Percentiles rank a stretch among this genome's conserved stretches.
These are phyloP conservation scores for Leucophora obtusa DNA, from an alignment of 2,888 invertebrate species.

Conservation along the genomic window DNA sequence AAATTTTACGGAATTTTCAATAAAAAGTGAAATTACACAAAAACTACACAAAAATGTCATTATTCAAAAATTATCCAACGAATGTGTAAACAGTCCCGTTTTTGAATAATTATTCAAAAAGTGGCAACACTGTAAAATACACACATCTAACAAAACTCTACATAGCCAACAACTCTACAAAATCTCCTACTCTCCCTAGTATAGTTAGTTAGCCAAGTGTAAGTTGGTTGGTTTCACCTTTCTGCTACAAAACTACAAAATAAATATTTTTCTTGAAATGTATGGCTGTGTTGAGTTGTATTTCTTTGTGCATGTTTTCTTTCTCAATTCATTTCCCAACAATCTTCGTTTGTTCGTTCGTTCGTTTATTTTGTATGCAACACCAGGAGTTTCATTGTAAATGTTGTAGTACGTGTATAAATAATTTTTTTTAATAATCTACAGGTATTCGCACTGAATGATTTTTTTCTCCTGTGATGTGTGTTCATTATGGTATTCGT, in stretches of 20 bases:
- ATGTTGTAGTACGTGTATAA: slow-evolving; percentile 21
- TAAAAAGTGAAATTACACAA: no score
- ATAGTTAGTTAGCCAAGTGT: slow-evolving; percentile 16
- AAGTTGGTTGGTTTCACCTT: slow-evolving; percentile 25
- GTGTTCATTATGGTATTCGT: slow-evolving; percentile 14
- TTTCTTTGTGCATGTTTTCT: neutral
- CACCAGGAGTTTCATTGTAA: slow-evolving; percentile 47
- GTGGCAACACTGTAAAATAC: no score
- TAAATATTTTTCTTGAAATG: neutral
- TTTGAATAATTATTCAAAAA: no score
- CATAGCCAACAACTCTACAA: neutral
- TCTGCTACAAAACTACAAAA: slow-evolving; percentile 51
- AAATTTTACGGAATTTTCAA: no score
- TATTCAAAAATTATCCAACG: no score
- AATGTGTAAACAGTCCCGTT: no score
- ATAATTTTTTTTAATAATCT: slow-evolving; percentile 22
- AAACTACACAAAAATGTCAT: no score
- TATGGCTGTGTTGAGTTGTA: neutral
- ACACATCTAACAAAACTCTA: slow-evolving; percentile 1
- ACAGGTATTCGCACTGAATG: slow-evolving; percentile 23
- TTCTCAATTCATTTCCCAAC: neutral
- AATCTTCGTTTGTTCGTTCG: slow-evolving; percentile 19
- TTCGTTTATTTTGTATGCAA: slow-evolving; percentile 51
- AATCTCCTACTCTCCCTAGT: slow-evolving; percentile 1
- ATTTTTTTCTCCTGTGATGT: slow-evolving; percentile 22